A percentile compares a stretch with the other conserved stretches of the same genome.
Evolutionary conservation across 2,888 invertebrate genomes (phyloP).

Genomic region (Phortica okadai): DNA sequence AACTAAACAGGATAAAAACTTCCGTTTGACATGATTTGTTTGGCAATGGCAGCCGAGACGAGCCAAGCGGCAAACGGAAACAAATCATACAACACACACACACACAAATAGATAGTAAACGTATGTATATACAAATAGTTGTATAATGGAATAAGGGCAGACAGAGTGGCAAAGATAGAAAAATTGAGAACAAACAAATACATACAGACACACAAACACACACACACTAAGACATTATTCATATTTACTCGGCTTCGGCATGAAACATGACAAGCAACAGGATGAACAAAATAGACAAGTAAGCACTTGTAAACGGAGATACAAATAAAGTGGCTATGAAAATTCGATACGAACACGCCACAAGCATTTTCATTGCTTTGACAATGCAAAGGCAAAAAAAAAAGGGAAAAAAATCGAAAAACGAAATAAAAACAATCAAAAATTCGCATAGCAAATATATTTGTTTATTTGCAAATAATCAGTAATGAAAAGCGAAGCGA

Average conservation of each 20-base stretch:
- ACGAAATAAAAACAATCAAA: not conserved
- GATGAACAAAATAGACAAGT: slow-evolving; percentile 17
- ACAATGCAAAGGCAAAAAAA: slow-evolving; percentile 17
- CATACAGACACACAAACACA: not conserved
- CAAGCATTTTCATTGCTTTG: not conserved
- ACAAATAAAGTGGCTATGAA: slow-evolving; percentile 22
- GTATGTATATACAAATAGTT: not conserved
- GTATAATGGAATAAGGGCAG: not conserved
- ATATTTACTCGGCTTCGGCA: not conserved
- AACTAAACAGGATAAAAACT: slow-evolving; percentile 30
- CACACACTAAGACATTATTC: not conserved
- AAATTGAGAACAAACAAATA: not conserved
- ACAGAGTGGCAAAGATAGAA: not conserved
- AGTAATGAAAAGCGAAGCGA: too few species aligned
- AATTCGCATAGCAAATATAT: not conserved
- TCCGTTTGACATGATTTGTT: slow-evolving; percentile 43
- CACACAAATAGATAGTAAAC: not conserved
- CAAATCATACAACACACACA: not conserved
- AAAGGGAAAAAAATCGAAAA: not conserved
- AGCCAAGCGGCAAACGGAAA: not conserved
- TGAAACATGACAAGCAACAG: slow-evolving; percentile 31
- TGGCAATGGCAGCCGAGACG: not conserved
- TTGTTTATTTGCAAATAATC: slow-evolving; percentile 17
- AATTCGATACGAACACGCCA: slow-evolving; percentile 16
- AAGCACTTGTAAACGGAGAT: slow-evolving; percentile 18